A percentile compares a stretch with the other conserved stretches of the same genome.
phyloP scores from a whole-genome alignment of 2,113 vertebrate genomes.

The Morone chrysops region DNA sequence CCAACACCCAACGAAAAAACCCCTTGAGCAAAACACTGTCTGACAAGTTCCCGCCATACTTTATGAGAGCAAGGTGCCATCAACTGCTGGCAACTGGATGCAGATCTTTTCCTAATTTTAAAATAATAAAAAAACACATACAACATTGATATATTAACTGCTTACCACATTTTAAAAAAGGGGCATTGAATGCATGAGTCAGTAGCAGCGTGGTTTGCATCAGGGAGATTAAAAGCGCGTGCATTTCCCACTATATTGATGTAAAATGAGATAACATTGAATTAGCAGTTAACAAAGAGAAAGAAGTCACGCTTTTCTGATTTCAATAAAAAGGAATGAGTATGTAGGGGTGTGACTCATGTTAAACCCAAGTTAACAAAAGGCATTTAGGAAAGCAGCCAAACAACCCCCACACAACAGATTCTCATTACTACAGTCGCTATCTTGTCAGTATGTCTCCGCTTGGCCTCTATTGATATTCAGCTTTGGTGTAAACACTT shows the following conservation, averaged over 20 bases:
- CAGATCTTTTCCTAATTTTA: background rate
- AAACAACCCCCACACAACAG: background rate
- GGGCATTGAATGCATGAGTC: too few species aligned
- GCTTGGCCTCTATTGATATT: background rate
- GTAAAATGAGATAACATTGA: constrained; percentile 3
- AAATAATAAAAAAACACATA: background rate
- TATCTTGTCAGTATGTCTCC: background rate
- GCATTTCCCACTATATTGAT: background rate
- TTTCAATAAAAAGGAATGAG: constrained; percentile 16
- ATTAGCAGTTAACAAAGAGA: background rate
- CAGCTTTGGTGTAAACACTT: background rate
- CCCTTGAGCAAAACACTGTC: background rate
- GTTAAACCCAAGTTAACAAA: background rate
- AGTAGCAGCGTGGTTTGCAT: background rate
- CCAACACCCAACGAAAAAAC: background rate
- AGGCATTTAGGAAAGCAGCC: background rate
- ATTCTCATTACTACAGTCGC: background rate
- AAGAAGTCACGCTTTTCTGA: background rate
- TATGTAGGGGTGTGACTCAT: constrained; percentile 13
- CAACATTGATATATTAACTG: background rate
- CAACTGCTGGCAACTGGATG: background rate
- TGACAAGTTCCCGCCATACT: background rate
- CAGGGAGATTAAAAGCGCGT: background rate
- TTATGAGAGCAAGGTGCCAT: background rate
- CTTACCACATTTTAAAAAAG: background rate